A percentile compares a stretch with the other conserved stretches of the same genome.
Evolutionary conservation across 1,140 invertebrate species (phyloP).

Genomic region (Drosophila insularis): DNA sequence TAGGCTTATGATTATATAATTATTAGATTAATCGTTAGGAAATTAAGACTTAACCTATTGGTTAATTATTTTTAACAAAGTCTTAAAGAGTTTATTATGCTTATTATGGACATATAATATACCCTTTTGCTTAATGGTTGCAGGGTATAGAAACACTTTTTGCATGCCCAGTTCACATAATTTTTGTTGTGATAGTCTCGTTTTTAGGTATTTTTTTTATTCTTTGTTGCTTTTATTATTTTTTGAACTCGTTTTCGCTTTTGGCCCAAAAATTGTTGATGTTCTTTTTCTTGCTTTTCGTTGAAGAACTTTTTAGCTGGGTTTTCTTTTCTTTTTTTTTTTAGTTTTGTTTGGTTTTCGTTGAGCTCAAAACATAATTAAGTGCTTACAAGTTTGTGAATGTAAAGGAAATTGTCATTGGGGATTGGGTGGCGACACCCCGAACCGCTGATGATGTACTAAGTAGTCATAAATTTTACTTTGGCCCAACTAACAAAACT

Average conservation of each 20-base stretch:
- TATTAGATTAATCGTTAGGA: too few relatives aligned
- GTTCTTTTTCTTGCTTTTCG: constrained; percentile 21
- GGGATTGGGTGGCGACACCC: constrained; percentile 16
- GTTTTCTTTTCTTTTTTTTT: constrained; percentile 50
- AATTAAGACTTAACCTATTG: too few relatives aligned
- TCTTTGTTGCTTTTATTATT: neutral
- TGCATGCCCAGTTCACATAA: constrained; percentile 72
- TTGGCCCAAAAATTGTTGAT: constrained; percentile 28
- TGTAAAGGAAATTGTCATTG: constrained; percentile 62
- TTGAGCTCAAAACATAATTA: constrained; percentile 75
- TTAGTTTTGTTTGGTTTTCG: constrained; percentile 13
- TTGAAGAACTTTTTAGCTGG: constrained; percentile 33
- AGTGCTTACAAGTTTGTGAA: constrained; percentile 74
- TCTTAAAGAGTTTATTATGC: too few relatives aligned
- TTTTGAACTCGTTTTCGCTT: constrained; percentile 49
- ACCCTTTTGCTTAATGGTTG: too few relatives aligned
- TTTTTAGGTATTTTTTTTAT: neutral
- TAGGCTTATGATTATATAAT: too few relatives aligned
- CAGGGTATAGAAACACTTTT: constrained; percentile 47
- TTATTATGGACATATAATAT: too few relatives aligned
- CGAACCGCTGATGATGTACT: constrained; percentile 66
- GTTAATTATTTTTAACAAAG: too few relatives aligned
- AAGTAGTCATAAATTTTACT: constrained; percentile 78
- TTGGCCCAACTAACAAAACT: constrained; percentile 58
- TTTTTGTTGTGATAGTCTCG: constrained; percentile 71